Conservation (phyloP, 2,888 invertebrate genomes). For the Endotricha flammealis region DNA sequence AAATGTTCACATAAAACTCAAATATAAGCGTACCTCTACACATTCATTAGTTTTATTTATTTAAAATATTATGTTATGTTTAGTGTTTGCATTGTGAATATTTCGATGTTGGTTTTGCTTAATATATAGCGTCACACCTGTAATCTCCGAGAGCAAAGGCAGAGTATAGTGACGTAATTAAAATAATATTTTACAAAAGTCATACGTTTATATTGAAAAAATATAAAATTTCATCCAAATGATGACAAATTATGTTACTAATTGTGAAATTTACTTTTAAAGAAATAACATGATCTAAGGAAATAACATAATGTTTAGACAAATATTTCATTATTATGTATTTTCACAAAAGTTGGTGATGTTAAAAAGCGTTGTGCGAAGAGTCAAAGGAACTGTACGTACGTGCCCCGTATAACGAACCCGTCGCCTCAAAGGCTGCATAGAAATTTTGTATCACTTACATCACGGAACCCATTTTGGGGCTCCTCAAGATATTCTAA, state of each 20-base stretch:
- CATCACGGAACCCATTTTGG: slow-evolving; percentile 37
- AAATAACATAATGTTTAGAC: neutral
- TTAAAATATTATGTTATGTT: no score
- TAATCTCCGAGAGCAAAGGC: no score
- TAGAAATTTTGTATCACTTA: slow-evolving; percentile 39
- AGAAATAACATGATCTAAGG: no score
- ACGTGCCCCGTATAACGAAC: slow-evolving; percentile 24
- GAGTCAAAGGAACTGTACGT: slow-evolving; percentile 10
- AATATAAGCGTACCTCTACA: neutral
- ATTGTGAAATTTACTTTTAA: no score
- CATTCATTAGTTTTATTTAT: neutral
- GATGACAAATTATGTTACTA: no score
- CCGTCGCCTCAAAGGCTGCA: slow-evolving; percentile 30
- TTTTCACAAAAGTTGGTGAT: neutral
- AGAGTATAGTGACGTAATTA: no score
- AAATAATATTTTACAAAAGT: no score
- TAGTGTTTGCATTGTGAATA: neutral
- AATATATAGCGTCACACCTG: no score
- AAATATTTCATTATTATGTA: slow-evolving; percentile 4
- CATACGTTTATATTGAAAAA: no score
- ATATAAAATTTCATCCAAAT: no score
- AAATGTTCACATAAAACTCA: neutral
- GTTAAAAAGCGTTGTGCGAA: slow-evolving; percentile 7
- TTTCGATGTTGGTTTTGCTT: no score
- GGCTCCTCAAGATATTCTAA: slow-evolving; percentile 34